Evolutionary conservation across 2,888 invertebrate genomes (phyloP), one percentile per base, ranked within the genome.

Genomic region (Eristalis arbustorum): DNA sequence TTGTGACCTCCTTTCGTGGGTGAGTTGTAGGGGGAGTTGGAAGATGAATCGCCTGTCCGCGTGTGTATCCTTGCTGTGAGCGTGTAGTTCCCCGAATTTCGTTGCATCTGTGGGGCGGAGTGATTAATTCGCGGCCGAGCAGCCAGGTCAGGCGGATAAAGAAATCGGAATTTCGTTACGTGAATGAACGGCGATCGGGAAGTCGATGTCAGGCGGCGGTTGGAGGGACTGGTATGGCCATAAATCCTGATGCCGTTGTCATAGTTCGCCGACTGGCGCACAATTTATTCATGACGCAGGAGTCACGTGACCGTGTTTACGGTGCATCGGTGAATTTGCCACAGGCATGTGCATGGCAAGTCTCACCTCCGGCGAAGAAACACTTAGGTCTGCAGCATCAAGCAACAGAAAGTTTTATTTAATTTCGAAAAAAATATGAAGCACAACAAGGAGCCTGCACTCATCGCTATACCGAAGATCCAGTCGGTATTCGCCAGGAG

Each of bases 41-140:
- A 49, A 49, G 49, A 49, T 49, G 49, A 49, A 49, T 49, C n/a
- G 49, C 49, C 49, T 49, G 49, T 49, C 49, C 18, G n/a, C 49
- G 49, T n/a, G 49, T n/a, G 49, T 49, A 49, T 18, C 49, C 49
- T 49, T 49, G 49, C 49, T 18, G 18, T 18, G 49, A 49, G 18
- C 18, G 49, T 18, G 49, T 49, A 49, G 49, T 49, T 49, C 49
- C 18, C 18, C 49, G 49, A 49, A 49, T 18, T 49, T 18, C 49
- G 18, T 2, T 49, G 49, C 49, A 8, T 49, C 49, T 49, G 49
- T 18, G 49, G 49, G 49, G 49, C 49, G 49, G 18, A 85, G 81
- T 85, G 84, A 85, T 85, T 85, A 85, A 85, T 85, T 81, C 61
- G 76, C 64, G 73, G 73, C 77, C 81, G 76, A 61, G 37, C 63